Evolutionary conservation across 2,888 invertebrate species (phyloP).

Genomic region (Pheosia tremula): DNA sequence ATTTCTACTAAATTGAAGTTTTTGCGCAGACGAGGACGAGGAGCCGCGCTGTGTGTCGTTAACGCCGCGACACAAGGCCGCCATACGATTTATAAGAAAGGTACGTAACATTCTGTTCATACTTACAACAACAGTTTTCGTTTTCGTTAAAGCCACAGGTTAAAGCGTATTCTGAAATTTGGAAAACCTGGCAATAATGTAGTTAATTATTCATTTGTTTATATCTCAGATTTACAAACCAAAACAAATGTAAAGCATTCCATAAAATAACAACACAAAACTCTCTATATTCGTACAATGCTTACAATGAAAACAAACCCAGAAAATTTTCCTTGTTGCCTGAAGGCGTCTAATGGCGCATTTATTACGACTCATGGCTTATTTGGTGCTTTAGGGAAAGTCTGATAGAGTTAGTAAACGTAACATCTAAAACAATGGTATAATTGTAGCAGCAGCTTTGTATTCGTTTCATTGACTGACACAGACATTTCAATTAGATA

Average conservation of each 20-base stretch:
- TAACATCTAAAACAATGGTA: conserved; percentile 12
- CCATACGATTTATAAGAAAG: conserved; percentile 96
- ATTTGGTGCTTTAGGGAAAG: conserved; percentile 16
- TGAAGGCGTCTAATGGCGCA: conserved; percentile 21
- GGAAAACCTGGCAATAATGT: conserved; percentile 10
- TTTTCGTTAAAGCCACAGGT: not conserved
- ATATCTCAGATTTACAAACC: conserved; percentile 16
- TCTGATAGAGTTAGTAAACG: conserved; percentile 21
- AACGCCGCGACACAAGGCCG: conserved; percentile 94
- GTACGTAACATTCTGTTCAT: conserved; percentile 75
- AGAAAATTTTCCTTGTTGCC: conserved; percentile 12
- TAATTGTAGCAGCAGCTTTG: not conserved
- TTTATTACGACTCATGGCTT: conserved; percentile 25
- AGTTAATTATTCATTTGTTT: conserved; percentile 21
- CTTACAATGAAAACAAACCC: conserved; percentile 10
- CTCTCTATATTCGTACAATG: conserved; percentile 16
- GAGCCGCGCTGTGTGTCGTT: conserved; percentile 92
- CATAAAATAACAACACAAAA: conserved; percentile 18
- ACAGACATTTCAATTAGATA: not conserved
- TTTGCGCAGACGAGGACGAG: conserved; percentile 90
- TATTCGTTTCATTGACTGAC: not conserved
- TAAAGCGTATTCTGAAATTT: not conserved
- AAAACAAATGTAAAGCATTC: conserved; percentile 15
- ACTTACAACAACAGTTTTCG: not conserved
- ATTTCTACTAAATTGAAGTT: conserved; percentile 22